Percentiles rank a stretch among this genome's conserved stretches.
These are phyloP conservation scores for Anagrus nilaparvatae DNA, from an alignment of 1,140 invertebrate species.

Conservation along the genomic window DNA sequence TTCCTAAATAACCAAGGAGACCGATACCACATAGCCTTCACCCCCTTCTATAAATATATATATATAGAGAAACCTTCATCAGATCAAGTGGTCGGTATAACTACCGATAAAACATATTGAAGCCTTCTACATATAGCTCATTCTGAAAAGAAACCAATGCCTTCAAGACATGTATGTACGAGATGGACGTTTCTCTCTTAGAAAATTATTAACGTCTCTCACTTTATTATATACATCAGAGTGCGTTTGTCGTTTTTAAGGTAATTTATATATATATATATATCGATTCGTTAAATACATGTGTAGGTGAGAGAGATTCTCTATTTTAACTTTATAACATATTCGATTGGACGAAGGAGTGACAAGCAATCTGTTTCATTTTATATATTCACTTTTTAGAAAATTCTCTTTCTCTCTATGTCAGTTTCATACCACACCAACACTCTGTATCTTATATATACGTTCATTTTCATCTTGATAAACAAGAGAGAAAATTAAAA, in stretches of 20 bases:
- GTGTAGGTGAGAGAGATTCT: too few relatives aligned
- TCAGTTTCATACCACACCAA: too few relatives aligned
- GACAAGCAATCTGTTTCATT: conserved; percentile 28
- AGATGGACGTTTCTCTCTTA: conserved; percentile 16
- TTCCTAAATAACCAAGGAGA: conserved; percentile 41
- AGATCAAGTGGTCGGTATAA: conserved; percentile 34
- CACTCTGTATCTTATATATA: too few relatives aligned
- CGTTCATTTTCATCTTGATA: too few relatives aligned
- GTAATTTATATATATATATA: too few relatives aligned
- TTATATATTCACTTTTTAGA: too few relatives aligned
- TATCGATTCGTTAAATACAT: too few relatives aligned
- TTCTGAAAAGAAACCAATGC: conserved; percentile 20
- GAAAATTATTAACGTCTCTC: conserved; percentile 23
- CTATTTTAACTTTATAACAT: too few relatives aligned
- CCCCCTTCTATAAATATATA: conserved; percentile 1
- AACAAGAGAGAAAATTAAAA: too few relatives aligned
- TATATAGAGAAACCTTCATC: too few relatives aligned
- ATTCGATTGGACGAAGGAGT: conserved; percentile 19
- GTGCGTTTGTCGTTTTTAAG: conserved; percentile 35
- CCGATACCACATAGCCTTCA: conserved; percentile 32
- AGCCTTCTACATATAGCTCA: conserved; percentile 22
- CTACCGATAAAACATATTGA: conserved; percentile 38
- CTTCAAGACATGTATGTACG: conserved; percentile 21
- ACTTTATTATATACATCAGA: conserved; percentile 28
- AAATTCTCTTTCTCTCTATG: too few relatives aligned